These are phyloP conservation scores for Zoanthus sociatus DNA, from an alignment of 92 coral and sea anemone genomes.

Conservation along the genomic window DNA sequence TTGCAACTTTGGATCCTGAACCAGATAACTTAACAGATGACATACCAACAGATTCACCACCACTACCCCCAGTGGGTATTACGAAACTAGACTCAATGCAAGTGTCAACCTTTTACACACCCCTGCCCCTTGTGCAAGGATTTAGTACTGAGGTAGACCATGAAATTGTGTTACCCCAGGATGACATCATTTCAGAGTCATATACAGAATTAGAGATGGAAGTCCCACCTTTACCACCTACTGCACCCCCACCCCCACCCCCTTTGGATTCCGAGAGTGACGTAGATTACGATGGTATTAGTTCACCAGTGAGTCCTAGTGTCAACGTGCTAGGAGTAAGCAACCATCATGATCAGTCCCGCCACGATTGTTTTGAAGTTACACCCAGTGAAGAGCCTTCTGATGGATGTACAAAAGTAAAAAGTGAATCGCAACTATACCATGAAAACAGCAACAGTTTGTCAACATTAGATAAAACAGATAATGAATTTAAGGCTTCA, in stretches of 20 bases:
- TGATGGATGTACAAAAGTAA: background rate
- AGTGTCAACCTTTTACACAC: background rate
- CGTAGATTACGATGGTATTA: conserved; percentile 3
- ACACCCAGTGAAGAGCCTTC: background rate
- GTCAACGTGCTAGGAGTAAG: conserved; percentile 6
- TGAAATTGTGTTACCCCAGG: background rate
- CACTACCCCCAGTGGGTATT: conserved; percentile 37
- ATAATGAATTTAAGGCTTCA: background rate
- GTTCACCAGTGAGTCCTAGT: conserved; percentile 44
- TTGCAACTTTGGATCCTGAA: background rate
- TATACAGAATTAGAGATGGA: background rate
- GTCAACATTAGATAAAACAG: background rate
- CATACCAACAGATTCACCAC: conserved; percentile 41
- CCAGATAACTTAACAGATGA: background rate
- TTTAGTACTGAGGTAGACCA: background rate
- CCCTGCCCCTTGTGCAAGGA: background rate
- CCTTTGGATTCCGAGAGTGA: conserved; percentile 28
- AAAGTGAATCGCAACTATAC: background rate
- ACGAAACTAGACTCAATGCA: background rate
- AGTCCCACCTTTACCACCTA: conserved; percentile 25
- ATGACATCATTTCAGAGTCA: background rate
- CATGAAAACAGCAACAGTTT: background rate
- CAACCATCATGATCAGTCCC: background rate
- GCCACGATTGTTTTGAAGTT: no score
- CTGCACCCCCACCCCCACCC: conserved; percentile 58